Evolutionary conservation across 37 sponge, comb jelly and placozoan genomes (phyloP).

Genomic region (Chondrilla cf. caribensis): DNA sequence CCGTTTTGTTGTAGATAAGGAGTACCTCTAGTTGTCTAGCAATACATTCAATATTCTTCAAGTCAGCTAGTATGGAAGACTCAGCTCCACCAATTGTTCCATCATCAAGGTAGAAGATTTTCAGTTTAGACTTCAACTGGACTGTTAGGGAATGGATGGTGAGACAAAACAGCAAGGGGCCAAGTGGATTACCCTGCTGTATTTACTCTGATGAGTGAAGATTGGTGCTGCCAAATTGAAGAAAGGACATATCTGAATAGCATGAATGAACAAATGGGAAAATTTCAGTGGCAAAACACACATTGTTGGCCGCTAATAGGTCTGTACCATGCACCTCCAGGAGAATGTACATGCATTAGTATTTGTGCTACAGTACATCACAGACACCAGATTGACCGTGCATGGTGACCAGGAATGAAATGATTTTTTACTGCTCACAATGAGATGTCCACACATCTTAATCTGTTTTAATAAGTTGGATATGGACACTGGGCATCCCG

Average conservation of each 20-base stretch:
- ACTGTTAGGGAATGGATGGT: neutral
- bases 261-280: neutral
- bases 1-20: neutral
- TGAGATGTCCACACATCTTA: too few relatives aligned
- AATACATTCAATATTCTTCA: neutral
- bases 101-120: conserved; percentile 15
- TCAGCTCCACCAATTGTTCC: neutral
- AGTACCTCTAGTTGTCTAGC: neutral
- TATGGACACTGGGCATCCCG: too few relatives aligned
- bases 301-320: too few relatives aligned
- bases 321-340: too few relatives aligned
- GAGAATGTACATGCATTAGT: neutral
- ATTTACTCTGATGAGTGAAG: neutral
- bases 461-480: too few relatives aligned
- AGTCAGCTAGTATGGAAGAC: neutral
- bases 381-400: neutral
- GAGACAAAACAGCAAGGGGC: conserved; percentile 15
- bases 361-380: neutral
- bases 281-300: neutral
- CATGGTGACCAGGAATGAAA: too few relatives aligned
- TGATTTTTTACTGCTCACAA: too few relatives aligned
- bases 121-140: neutral
- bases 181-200: conserved; percentile 14
- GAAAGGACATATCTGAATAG: neutral
- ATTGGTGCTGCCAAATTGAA: neutral